These are phyloP conservation scores for Ariopsis seemanni DNA, from an alignment of 2,113 vertebrate genomes.

Conservation along the genomic window DNA sequence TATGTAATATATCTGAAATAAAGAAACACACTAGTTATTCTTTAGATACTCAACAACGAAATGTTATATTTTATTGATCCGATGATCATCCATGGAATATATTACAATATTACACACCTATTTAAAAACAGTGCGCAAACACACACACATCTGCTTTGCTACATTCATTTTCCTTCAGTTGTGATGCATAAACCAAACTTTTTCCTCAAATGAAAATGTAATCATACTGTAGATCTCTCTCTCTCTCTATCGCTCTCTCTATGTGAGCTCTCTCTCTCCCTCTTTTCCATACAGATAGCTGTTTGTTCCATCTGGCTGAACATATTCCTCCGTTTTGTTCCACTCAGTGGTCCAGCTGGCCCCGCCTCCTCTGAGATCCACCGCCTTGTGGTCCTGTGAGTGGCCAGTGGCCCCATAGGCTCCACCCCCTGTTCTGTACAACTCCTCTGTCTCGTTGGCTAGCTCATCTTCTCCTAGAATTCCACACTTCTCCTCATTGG, in stretches of 20 bases:
- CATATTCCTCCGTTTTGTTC: conserved; percentile 94
- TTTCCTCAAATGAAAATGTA: background rate
- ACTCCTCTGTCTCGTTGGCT: conserved; percentile 92
- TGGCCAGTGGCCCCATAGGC: conserved; percentile 88
- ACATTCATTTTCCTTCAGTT: background rate
- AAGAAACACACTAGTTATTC: background rate
- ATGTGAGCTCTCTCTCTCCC: conserved; percentile 66
- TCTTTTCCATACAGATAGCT: conserved; percentile 83
- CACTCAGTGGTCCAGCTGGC: conserved; percentile 88
- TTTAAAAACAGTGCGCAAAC: background rate
- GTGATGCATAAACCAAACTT: background rate
- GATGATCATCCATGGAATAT: background rate
- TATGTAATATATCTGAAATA: background rate
- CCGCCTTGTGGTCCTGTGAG: conserved; percentile 70
- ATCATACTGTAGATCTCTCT: background rate
- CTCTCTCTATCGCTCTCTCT: background rate
- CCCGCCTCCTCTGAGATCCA: conserved; percentile 45
- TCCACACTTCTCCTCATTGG: conserved; percentile 93
- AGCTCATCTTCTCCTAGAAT: conserved; percentile 97
- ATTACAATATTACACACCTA: background rate
- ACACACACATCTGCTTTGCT: background rate
- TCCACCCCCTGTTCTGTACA: conserved; percentile 82
- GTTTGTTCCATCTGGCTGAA: conserved; percentile 85
- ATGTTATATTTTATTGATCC: background rate
- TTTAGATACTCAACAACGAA: background rate